These are phyloP conservation scores for Sinocyclocheilus grahami DNA, from an alignment of 2,113 vertebrate genomes.

Conservation along the genomic window DNA sequence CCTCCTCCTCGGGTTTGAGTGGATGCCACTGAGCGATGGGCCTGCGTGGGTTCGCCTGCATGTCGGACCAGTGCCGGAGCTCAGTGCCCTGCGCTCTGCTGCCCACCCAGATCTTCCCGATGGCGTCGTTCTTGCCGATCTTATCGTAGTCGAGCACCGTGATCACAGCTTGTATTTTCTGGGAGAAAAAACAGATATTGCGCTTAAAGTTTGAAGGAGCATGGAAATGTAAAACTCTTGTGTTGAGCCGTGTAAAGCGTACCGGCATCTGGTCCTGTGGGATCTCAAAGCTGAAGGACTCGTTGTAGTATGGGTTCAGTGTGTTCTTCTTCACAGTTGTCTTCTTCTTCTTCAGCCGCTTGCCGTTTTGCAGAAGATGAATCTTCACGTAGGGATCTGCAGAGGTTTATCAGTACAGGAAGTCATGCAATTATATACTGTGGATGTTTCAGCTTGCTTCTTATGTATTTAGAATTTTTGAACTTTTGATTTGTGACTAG, in stretches of 20 bases:
- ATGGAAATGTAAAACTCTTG: neutral
- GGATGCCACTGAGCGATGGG: conserved; percentile 99
- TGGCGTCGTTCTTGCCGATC: conserved; percentile 97
- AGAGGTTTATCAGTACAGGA: neutral
- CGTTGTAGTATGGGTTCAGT: conserved; percentile 95
- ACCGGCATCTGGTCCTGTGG: conserved; percentile 98
- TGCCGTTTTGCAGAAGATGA: conserved; percentile 94
- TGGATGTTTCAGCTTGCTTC: neutral
- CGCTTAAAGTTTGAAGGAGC: neutral
- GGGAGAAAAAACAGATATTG: neutral
- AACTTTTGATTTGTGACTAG: too few relatives aligned
- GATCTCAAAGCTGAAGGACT: conserved; percentile 99
- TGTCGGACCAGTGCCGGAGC: conserved; percentile 98
- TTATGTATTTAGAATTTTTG: neutral
- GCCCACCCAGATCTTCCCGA: conserved; percentile 94
- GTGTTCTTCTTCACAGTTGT: conserved; percentile 99
- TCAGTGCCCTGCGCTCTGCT: conserved; percentile 89
- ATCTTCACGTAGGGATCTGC: conserved; percentile 98
- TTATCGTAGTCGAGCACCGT: conserved; percentile 99
- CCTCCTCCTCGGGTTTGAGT: conserved; percentile 95
- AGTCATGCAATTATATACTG: neutral
- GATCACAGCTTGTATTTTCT: conserved; percentile 98
- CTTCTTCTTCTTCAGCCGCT: conserved; percentile 98
- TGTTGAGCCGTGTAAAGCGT: neutral
- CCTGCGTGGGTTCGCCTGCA: conserved; percentile 95